Conservation (phyloP, 1,140 invertebrate genomes). For the Leptinotarsa undecemlineata region DNA sequence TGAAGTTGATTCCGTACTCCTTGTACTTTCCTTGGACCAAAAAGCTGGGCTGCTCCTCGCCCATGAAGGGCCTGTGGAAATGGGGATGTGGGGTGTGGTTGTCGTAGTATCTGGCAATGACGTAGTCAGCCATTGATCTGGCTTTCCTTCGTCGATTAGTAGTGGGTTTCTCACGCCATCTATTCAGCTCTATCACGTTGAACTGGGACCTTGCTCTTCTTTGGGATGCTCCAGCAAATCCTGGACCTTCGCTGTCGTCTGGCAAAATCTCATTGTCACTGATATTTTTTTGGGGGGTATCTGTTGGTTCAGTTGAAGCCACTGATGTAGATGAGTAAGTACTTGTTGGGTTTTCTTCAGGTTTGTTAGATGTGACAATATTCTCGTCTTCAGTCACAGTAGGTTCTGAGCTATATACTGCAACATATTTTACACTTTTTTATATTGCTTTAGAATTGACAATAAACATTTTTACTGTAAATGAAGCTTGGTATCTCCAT, state of each 20-base stretch:
- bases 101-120: conserved; percentile 41
- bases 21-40: conserved; percentile 47
- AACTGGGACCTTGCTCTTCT: not conserved
- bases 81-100: not conserved
- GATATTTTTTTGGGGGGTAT: not conserved
- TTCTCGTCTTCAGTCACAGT: no score
- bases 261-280: not conserved
- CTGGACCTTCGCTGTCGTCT: not conserved
- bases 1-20: conserved; percentile 56
- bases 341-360: not conserved
- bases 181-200: not conserved
- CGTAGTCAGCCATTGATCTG: conserved; percentile 46
- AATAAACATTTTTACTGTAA: no score
- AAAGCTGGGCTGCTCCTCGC: conserved; percentile 42
- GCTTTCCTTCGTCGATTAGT: not conserved
- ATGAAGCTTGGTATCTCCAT: no score
- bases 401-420: no score
- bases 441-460: no score
- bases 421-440: no score
- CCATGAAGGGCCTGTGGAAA: not conserved
- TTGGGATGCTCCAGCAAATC: not conserved
- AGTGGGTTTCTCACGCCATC: not conserved
- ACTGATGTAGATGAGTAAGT: not conserved
- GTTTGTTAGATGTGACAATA: not conserved
- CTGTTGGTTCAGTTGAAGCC: not conserved